A percentile compares a stretch with the other conserved stretches of the same genome.
These are phyloP conservation scores for Ernsta delagoae DNA, from an alignment of 2,888 invertebrate genomes.

Conservation along the genomic window DNA sequence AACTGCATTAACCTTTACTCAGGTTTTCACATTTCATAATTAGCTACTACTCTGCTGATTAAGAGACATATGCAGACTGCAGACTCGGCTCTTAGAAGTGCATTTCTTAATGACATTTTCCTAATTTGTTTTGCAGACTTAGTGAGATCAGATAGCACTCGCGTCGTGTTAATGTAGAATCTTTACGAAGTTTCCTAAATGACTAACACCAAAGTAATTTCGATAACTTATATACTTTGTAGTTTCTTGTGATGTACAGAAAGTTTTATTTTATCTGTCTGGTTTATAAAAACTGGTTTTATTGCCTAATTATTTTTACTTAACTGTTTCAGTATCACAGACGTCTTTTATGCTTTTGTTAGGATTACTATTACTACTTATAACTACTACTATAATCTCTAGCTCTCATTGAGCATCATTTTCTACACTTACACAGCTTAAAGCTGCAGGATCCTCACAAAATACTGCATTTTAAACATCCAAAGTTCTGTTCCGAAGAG, in stretches of 20 bases:
- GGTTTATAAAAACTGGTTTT: too few relatives aligned
- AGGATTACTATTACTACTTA: too few relatives aligned
- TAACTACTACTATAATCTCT: too few relatives aligned
- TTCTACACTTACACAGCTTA: neutral
- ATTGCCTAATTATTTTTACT: too few relatives aligned
- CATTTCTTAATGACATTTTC: constrained; percentile 37
- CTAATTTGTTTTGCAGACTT: constrained; percentile 34
- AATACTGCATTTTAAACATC: constrained; percentile 13
- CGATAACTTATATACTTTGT: too few relatives aligned
- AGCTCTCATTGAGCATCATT: too few relatives aligned
- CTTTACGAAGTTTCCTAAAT: constrained; percentile 15
- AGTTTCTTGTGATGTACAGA: too few relatives aligned
- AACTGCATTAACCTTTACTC: constrained; percentile 25
- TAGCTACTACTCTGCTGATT: constrained; percentile 31
- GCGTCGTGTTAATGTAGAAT: constrained; percentile 5
- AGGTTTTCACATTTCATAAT: constrained; percentile 34
- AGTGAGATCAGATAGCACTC: constrained; percentile 25
- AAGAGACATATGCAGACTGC: constrained; percentile 30
- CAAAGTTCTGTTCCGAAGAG: constrained; percentile 21
- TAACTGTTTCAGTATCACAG: too few relatives aligned
- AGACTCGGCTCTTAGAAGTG: constrained; percentile 26
- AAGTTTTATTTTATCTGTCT: too few relatives aligned
- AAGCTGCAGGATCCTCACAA: neutral
- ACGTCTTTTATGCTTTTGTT: too few relatives aligned
- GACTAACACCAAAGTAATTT: neutral